These are phyloP conservation scores for Morpho deidamia DNA, from an alignment of 2,888 invertebrate genomes.

Conservation along the genomic window DNA sequence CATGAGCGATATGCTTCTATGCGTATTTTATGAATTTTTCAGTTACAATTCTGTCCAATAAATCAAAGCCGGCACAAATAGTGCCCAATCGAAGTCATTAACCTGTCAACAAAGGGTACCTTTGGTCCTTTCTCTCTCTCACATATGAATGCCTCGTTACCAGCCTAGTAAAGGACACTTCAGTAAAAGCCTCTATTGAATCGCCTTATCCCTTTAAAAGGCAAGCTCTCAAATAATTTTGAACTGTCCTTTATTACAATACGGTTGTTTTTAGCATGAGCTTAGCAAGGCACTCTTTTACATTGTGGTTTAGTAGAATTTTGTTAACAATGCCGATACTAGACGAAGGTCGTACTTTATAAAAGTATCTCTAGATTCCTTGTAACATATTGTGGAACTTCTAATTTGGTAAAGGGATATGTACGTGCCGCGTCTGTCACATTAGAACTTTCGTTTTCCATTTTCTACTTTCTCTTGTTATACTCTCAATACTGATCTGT, in stretches of 20 bases:
- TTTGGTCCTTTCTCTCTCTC: constrained; percentile 9
- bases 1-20: no score
- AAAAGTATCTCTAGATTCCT: no score
- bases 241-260: background rate
- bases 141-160: constrained; percentile 28
- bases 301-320: constrained; percentile 21
- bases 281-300: constrained; percentile 4
- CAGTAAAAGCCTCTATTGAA: constrained; percentile 31
- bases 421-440: no score
- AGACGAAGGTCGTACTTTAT: constrained; percentile 3
- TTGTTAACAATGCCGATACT: constrained; percentile 17
- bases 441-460: no score
- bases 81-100: constrained; percentile 21
- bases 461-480: no score
- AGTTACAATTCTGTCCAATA: background rate
- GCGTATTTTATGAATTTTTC: no score
- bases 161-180: constrained; percentile 29
- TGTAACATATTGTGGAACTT: no score
- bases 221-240: background rate
- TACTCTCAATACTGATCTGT: no score
- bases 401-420: no score
- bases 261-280: constrained; percentile 5
- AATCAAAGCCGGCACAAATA: constrained; percentile 7
- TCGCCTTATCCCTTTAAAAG: constrained; percentile 23
- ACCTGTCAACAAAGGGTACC: constrained; percentile 21